Evolutionary conservation across 1,140 invertebrate species (phyloP).

Genomic region (Drosophila kurseongensis): DNA sequence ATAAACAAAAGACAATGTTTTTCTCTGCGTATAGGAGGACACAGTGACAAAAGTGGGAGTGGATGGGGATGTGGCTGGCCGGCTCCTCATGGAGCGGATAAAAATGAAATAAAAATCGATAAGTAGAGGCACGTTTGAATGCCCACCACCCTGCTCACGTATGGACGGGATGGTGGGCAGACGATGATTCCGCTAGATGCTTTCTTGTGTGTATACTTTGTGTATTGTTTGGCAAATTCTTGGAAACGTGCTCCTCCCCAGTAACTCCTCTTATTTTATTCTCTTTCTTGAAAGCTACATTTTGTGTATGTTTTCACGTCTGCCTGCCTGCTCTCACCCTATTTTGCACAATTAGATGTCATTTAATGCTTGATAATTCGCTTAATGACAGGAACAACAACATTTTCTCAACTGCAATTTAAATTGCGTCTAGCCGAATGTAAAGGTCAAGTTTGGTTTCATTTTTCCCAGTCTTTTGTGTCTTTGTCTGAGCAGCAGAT

Average conservation of each 20-base stretch:
- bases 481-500: neutral
- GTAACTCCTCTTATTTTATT: constrained; percentile 3
- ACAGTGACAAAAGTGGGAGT: constrained; percentile 20
- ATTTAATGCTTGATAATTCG: constrained; percentile 47
- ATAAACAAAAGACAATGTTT: neutral
- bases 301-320: constrained; percentile 16
- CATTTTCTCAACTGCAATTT: constrained; percentile 11
- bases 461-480: neutral
- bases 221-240: constrained; percentile 64
- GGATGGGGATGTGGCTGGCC: constrained; percentile 6
- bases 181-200: constrained; percentile 42
- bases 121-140: constrained; percentile 75
- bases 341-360: constrained; percentile 33
- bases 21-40: constrained; percentile 17
- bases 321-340: constrained; percentile 19
- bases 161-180: constrained; percentile 18
- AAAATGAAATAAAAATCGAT: constrained; percentile 83
- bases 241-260: constrained; percentile 56
- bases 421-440: constrained; percentile 13
- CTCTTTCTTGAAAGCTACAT: constrained; percentile 2
- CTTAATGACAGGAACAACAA: constrained; percentile 34
- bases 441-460: neutral
- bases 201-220: constrained; percentile 30
- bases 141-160: constrained; percentile 26
- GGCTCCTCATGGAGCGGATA: constrained; percentile 65